Percentiles rank a stretch among this genome's conserved stretches.
phyloP scores from a whole-genome alignment of 2,113 vertebrate species.

The Perognathus longimembris region DNA sequence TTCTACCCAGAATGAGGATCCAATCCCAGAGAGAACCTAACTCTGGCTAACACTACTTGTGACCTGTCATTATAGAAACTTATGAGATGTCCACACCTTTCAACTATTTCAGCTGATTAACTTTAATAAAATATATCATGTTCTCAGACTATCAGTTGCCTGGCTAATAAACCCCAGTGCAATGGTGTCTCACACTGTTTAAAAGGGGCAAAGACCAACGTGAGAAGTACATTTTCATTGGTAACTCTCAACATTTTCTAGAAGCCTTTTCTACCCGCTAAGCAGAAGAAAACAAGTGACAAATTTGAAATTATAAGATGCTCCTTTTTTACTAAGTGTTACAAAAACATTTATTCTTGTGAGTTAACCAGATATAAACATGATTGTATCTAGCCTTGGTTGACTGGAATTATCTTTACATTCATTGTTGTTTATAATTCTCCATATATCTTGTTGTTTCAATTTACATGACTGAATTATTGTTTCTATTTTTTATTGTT shows the following conservation, averaged over 20 bases:
- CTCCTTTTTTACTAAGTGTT: conserved; percentile 73
- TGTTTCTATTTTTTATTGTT: no score
- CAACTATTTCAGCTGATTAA: not conserved
- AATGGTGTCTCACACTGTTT: conserved; percentile 10
- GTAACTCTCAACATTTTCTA: conserved; percentile 58
- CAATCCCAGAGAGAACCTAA: not conserved
- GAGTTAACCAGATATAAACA: conserved; percentile 1
- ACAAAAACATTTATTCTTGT: conserved; percentile 14
- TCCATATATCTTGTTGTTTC: no score
- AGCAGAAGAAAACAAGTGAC: conserved; percentile 59
- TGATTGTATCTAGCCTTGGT: not conserved
- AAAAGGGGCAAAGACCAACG: conserved; percentile 11
- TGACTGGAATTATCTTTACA: conserved; percentile 35
- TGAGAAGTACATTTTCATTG: not conserved
- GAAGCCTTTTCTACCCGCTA: conserved; percentile 36
- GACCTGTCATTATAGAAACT: conserved; percentile 33
- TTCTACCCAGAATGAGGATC: not conserved
- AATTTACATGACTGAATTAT: no score
- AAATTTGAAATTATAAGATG: conserved; percentile 66
- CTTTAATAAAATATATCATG: conserved; percentile 57
- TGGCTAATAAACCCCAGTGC: conserved; percentile 61
- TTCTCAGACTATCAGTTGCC: not conserved
- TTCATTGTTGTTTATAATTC: not conserved
- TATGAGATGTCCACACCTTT: conserved; percentile 25
- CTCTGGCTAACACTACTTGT: not conserved